These are phyloP conservation scores for Frankliniella fusca DNA, from an alignment of 2,888 invertebrate genomes.

Conservation along the genomic window DNA sequence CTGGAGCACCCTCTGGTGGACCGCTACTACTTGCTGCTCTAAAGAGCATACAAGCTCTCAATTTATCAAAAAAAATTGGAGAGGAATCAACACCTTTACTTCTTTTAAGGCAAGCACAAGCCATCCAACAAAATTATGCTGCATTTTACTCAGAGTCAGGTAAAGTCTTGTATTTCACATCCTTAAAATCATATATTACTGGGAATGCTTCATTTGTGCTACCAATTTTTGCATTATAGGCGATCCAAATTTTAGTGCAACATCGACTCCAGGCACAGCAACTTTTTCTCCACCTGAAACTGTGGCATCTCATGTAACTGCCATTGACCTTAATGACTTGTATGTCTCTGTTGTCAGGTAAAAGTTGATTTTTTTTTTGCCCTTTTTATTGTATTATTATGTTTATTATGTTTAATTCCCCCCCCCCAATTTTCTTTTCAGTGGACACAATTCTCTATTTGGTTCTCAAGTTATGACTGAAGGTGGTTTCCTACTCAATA, in stretches of 20 bases:
- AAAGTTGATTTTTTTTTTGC: conserved; percentile 44
- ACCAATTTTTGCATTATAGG: background rate
- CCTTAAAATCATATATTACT: background rate
- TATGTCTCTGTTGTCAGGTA: conserved; percentile 67
- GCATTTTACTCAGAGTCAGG: background rate
- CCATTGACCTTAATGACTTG: conserved; percentile 61
- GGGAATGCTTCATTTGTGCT: too few relatives aligned
- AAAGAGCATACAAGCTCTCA: conserved; percentile 19
- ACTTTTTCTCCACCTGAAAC: conserved; percentile 36
- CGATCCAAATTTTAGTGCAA: background rate
- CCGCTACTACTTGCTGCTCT: conserved; percentile 40
- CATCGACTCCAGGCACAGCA: background rate
- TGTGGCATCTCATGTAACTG: conserved; percentile 57
- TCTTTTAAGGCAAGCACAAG: background rate
- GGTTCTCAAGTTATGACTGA: conserved; percentile 52
- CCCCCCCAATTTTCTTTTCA: conserved; percentile 41
- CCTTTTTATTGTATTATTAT: conserved; percentile 31
- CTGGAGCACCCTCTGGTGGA: conserved; percentile 42
- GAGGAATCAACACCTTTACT: background rate
- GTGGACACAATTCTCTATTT: conserved; percentile 55
- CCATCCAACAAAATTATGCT: background rate
- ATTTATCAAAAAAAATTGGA: background rate
- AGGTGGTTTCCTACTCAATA: conserved; percentile 55
- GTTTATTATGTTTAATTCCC: conserved; percentile 32
- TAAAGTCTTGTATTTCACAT: background rate